A percentile compares a stretch with the other conserved stretches of the same genome.
These are phyloP conservation scores for Carollia perspicillata DNA, from an alignment of 2,113 vertebrate species.

Conservation along the genomic window DNA sequence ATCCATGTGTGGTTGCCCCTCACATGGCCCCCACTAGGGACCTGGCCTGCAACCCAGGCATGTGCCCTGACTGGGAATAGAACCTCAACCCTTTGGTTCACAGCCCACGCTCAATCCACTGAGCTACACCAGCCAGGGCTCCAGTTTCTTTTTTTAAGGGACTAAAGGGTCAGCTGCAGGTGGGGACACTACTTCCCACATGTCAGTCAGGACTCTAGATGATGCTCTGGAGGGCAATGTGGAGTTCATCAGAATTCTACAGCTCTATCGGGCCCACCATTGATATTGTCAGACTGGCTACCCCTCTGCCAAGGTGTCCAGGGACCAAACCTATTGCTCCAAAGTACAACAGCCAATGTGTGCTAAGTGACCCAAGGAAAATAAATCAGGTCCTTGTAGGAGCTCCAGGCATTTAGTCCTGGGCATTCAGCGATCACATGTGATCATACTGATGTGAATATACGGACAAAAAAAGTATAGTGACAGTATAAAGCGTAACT, in stretches of 20 bases:
- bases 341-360: background rate
- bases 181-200: background rate
- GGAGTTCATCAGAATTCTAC: background rate
- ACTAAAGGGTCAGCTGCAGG: background rate
- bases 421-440: background rate
- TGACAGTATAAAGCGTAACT: background rate
- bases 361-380: background rate
- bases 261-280: background rate
- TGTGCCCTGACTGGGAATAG: no score
- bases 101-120: no score
- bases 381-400: background rate
- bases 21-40: no score
- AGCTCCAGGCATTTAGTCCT: background rate
- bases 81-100: no score
- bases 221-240: background rate
- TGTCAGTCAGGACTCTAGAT: background rate
- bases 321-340: background rate
- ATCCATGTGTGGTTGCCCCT: no score
- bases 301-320: background rate
- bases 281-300: background rate
- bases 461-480: background rate
- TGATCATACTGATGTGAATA: background rate
- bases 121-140: no score
- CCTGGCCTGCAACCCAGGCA: no score
- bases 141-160: background rate